A percentile compares a stretch with the other conserved stretches of the same genome.
phyloP scores from a whole-genome alignment of 2,113 vertebrate genomes.

The Megaceryle maxima region DNA sequence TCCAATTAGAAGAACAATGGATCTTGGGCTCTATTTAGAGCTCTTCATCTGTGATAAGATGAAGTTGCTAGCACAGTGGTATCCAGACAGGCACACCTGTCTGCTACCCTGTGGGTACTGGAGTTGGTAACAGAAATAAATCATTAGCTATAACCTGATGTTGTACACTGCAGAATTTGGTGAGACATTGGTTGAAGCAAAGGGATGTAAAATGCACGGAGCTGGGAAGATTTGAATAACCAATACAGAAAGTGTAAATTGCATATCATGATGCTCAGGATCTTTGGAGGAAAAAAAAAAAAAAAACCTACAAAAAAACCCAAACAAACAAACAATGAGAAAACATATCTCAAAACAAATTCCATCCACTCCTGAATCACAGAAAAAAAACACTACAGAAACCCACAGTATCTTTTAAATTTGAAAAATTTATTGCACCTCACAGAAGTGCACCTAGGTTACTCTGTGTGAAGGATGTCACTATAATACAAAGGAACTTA shows the following conservation, averaged over 20 bases:
- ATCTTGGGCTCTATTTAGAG: neutral
- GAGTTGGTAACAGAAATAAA: neutral
- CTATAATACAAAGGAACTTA: neutral
- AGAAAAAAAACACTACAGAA: neutral
- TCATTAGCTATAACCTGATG: neutral
- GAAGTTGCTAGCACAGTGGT: neutral
- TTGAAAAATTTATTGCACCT: neutral
- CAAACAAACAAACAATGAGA: neutral
- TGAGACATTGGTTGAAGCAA: neutral
- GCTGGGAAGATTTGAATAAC: neutral
- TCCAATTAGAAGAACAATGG: neutral
- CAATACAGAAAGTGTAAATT: neutral
- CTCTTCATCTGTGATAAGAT: neutral
- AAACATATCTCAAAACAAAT: neutral
- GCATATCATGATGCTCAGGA: neutral
- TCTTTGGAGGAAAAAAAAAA: neutral
- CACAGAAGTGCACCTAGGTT: neutral
- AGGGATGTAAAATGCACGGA: neutral
- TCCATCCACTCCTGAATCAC: neutral
- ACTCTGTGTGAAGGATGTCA: neutral
- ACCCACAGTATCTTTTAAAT: neutral
- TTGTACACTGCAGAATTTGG: neutral
- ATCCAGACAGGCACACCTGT: neutral
- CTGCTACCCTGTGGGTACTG: neutral
- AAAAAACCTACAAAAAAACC: rapidly evolving